Evolutionary conservation across 2,113 vertebrate species (phyloP).

Genomic region (Neolamprologus caudopunctatus): DNA sequence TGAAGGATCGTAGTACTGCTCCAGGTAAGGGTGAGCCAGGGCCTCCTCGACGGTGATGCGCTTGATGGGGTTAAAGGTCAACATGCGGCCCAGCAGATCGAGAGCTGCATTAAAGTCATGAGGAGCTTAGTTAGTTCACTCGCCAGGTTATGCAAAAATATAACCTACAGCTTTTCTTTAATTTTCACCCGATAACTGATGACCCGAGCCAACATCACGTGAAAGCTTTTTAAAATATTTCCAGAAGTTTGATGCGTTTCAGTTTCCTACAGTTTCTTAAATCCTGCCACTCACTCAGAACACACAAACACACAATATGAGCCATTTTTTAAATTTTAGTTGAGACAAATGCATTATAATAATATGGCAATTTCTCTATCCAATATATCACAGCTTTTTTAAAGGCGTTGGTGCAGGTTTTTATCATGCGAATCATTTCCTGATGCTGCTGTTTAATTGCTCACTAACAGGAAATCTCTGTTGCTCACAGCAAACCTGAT

Average conservation of each 20-base stretch:
- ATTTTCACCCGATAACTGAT: background rate
- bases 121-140: background rate
- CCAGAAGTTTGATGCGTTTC: background rate
- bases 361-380: background rate
- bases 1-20: constrained; percentile 88
- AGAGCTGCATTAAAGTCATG: constrained; percentile 64
- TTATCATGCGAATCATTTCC: background rate
- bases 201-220: background rate
- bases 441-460: background rate
- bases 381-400: background rate
- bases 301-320: background rate
- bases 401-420: background rate
- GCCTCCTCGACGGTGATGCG: constrained; percentile 87
- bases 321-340: background rate
- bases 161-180: background rate
- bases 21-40: constrained; percentile 83
- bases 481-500: no score
- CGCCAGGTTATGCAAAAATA: background rate
- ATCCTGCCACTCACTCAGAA: background rate
- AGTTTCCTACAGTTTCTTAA: background rate
- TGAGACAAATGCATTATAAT: background rate
- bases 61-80: constrained; percentile 88
- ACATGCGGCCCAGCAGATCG: constrained; percentile 83
- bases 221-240: background rate
- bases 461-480: background rate